Evolutionary conservation across 2,113 vertebrate genomes (phyloP).

Genomic region (Oreotrochilus melanogaster): DNA sequence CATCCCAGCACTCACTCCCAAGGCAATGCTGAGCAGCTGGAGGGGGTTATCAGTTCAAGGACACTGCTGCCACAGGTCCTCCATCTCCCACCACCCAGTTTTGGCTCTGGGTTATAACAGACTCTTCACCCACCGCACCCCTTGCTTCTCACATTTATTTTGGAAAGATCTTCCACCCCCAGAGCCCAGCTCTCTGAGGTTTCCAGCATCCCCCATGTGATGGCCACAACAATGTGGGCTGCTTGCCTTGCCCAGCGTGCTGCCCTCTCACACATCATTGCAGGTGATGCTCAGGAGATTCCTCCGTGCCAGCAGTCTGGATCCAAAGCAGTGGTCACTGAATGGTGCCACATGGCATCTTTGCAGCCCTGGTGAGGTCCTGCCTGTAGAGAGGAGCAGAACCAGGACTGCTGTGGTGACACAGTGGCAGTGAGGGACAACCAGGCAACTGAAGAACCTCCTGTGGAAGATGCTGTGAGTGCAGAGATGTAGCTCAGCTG

Average conservation of each 20-base stretch:
- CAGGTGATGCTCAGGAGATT: not conserved
- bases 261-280: accelerated
- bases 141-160: not conserved
- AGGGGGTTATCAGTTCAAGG: not conserved
- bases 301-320: not conserved
- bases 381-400: not conserved
- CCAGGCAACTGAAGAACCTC: not conserved
- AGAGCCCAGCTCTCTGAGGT: not conserved
- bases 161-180: not conserved
- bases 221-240: too few relatives aligned
- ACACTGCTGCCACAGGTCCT: not conserved
- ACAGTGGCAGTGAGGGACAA: not conserved
- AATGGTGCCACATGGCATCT: too few relatives aligned
- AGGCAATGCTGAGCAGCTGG: not conserved
- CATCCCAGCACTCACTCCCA: not conserved
- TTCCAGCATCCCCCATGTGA: not conserved
- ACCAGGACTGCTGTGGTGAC: not conserved
- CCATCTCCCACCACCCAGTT: not conserved
- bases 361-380: not conserved
- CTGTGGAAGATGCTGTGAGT: not conserved
- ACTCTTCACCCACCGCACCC: not conserved
- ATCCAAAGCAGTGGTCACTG: not conserved
- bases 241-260: not conserved
- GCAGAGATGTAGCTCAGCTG: not conserved
- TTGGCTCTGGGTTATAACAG: not conserved